A percentile compares a stretch with the other conserved stretches of the same genome.
Evolutionary conservation across 2,888 invertebrate species (phyloP).

Genomic region (Atethmia centrago): DNA sequence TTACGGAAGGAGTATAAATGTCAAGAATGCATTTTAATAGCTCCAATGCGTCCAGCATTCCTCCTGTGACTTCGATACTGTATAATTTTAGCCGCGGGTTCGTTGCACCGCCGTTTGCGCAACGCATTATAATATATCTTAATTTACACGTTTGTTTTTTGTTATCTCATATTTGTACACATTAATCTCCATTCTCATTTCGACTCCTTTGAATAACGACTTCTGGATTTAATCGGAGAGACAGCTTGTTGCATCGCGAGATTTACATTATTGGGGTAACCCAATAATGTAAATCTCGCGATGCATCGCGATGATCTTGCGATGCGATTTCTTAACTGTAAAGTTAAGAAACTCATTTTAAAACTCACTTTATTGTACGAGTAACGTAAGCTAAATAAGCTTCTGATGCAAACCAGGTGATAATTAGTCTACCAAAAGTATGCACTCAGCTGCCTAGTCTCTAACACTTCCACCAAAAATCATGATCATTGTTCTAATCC

Average conservation of each 20-base stretch:
- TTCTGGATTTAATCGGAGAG: slow-evolving; percentile 42
- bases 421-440: not conserved
- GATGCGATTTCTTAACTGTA: too few relatives aligned
- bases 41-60: slow-evolving; percentile 82
- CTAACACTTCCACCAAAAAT: slow-evolving; percentile 16
- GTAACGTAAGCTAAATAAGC: not conserved
- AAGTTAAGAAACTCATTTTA: slow-evolving; percentile 19
- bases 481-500: slow-evolving; percentile 21
- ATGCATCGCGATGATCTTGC: too few relatives aligned
- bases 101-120: slow-evolving; percentile 84
- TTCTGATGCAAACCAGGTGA: not conserved
- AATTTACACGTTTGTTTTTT: slow-evolving; percentile 68
- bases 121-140: slow-evolving; percentile 73
- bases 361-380: not conserved
- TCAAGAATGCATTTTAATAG: slow-evolving; percentile 85
- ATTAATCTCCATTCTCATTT: slow-evolving; percentile 65
- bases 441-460: slow-evolving; percentile 43
- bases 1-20: slow-evolving; percentile 79
- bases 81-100: slow-evolving; percentile 84
- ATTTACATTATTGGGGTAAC: too few relatives aligned
- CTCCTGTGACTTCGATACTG: slow-evolving; percentile 75
- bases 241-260: slow-evolving; percentile 49
- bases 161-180: slow-evolving; percentile 51
- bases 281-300: too few relatives aligned
- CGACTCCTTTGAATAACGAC: slow-evolving; percentile 52